A percentile compares a stretch with the other conserved stretches of the same genome.
These are phyloP conservation scores for Dendrocincla fuliginosa DNA, from an alignment of 2,797 vertebrate species.

Conservation along the genomic window DNA sequence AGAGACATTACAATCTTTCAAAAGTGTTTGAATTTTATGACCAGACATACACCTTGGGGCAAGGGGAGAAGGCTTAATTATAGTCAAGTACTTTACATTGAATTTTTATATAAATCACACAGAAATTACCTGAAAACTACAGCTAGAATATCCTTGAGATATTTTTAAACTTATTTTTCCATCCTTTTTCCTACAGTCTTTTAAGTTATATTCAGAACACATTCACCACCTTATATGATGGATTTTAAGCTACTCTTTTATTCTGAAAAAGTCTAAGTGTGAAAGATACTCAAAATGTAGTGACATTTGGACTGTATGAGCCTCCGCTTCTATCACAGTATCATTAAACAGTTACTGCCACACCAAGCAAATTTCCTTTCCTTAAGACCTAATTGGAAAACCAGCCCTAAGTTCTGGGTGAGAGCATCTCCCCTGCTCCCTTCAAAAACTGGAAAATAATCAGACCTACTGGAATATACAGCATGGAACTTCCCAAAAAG, in stretches of 20 bases:
- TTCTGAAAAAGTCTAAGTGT: not conserved
- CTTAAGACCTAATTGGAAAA: not conserved
- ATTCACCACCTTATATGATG: not conserved
- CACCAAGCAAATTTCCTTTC: not conserved
- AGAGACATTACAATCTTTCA: not conserved
- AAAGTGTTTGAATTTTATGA: not conserved
- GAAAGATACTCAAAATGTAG: not conserved
- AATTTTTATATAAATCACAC: not conserved
- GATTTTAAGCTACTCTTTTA: not conserved
- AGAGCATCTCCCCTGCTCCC: accelerated
- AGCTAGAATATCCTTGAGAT: not conserved
- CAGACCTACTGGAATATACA: not conserved
- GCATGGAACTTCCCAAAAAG: not conserved
- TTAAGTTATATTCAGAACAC: not conserved
- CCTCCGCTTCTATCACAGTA: not conserved
- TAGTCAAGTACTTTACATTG: not conserved
- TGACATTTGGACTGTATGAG: not conserved
- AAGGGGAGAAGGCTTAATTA: not conserved
- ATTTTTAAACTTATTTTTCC: not conserved
- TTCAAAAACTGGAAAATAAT: not conserved
- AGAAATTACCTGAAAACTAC: not conserved
- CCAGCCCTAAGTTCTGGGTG: not conserved
- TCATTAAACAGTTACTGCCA: not conserved
- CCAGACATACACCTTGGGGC: not conserved
- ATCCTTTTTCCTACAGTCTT: not conserved